A percentile compares a stretch with the other conserved stretches of the same genome.
Evolutionary conservation across 2,797 vertebrate genomes (phyloP).

Genomic region (Coilia nasus): DNA sequence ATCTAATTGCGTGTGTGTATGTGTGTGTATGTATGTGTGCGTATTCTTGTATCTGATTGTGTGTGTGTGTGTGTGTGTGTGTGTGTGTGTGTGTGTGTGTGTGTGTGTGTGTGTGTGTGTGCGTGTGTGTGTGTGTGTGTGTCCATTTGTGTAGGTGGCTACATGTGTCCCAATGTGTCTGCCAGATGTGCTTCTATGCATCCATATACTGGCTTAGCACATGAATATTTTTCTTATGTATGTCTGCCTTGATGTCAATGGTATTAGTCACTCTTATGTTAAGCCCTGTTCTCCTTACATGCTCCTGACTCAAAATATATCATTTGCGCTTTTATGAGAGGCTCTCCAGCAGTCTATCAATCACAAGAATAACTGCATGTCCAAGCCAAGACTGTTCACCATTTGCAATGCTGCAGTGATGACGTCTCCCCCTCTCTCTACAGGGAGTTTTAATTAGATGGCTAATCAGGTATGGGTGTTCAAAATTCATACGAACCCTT

Average conservation of each 20-base stretch:
- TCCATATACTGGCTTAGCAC: not conserved
- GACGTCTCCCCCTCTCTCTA: not conserved
- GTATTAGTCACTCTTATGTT: not conserved
- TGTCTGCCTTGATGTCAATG: not conserved
- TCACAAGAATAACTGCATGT: not conserved
- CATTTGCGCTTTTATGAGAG: not conserved
- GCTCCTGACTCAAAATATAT: not conserved
- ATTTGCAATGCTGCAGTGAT: not conserved
- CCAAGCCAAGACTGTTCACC: not conserved
- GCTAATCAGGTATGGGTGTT: not conserved
- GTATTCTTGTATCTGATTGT: not conserved
- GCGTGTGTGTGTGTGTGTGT: not conserved
- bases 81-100: not conserved
- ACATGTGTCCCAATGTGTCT: no score
- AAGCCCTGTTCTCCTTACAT: not conserved
- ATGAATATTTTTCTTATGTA: not conserved
- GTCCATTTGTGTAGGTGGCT: not conserved
- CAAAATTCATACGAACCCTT: not conserved
- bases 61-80: not conserved
- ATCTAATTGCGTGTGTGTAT: slow-evolving; percentile 31
- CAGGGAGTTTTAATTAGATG: slow-evolving; percentile 12
- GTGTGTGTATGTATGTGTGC: slow-evolving; percentile 1
- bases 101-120: not conserved
- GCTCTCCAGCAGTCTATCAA: not conserved
- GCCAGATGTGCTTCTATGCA: no score